Evolutionary conservation across 2,888 invertebrate species (phyloP).

Genomic region (Caenorhabditis imperialis): DNA sequence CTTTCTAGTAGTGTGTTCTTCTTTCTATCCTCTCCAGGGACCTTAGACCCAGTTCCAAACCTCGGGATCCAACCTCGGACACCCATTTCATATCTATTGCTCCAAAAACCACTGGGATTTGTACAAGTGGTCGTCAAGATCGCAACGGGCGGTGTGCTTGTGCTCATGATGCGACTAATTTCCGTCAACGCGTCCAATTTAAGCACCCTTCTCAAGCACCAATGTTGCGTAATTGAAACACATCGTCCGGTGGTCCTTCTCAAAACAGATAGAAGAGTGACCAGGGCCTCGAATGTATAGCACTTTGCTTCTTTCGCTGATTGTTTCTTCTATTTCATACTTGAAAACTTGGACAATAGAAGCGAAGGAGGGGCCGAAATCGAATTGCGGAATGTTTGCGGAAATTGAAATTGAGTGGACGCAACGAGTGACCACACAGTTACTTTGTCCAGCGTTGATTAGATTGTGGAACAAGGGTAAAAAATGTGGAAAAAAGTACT

Average conservation of each 20-base stretch:
- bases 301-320: conserved; percentile 37
- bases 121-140: conserved; percentile 41
- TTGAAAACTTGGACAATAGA: conserved; percentile 36
- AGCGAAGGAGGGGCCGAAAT: conserved; percentile 27
- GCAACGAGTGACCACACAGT: conserved; percentile 38
- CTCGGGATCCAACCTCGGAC: too few species aligned
- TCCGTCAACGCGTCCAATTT: conserved; percentile 34
- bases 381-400: conserved; percentile 51
- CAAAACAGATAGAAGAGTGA: conserved; percentile 30
- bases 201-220: conserved; percentile 51
- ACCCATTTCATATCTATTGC: too few species aligned
- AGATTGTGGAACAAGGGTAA: conserved; percentile 19
- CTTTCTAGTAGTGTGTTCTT: conserved; percentile 35
- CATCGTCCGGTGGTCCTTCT: conserved; percentile 23
- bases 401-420: conserved; percentile 53
- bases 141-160: conserved; percentile 10
- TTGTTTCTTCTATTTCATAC: conserved; percentile 38
- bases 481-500: conserved; percentile 34
- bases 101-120: neutral
- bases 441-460: conserved; percentile 41
- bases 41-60: neutral
- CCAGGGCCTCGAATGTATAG: conserved; percentile 46
- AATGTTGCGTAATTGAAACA: conserved; percentile 57
- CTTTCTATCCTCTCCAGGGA: conserved; percentile 17
- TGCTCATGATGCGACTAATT: conserved; percentile 29